A percentile compares a stretch with the other conserved stretches of the same genome.
These are phyloP conservation scores for Pheosia gnoma DNA, from an alignment of 2,888 invertebrate genomes.

Conservation along the genomic window DNA sequence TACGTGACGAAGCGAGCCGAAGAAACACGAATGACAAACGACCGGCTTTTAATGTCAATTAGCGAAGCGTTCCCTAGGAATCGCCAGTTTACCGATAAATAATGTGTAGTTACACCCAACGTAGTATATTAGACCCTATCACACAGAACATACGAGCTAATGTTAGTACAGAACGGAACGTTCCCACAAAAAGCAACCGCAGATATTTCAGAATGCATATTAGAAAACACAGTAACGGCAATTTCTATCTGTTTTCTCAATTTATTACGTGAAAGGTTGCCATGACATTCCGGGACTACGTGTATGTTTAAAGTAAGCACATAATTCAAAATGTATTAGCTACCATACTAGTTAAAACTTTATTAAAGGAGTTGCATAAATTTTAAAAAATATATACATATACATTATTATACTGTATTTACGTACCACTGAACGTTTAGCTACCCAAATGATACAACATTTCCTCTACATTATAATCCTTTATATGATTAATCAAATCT, in stretches of 20 bases:
- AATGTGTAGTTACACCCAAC: conserved; percentile 39
- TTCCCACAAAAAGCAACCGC: conserved; percentile 11
- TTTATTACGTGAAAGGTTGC: conserved; percentile 13
- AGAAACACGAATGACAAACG: conserved; percentile 70
- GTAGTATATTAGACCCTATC: conserved; percentile 39
- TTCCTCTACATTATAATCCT: conserved; percentile 5
- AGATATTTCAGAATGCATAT: conserved; percentile 27
- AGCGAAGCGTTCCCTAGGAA: conserved; percentile 58
- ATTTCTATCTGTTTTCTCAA: conserved; percentile 23
- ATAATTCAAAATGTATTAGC: too few relatives aligned
- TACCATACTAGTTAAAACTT: too few relatives aligned
- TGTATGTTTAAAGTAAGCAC: too few relatives aligned
- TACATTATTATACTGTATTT: too few relatives aligned
- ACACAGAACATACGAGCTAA: conserved; percentile 21
- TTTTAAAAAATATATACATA: too few relatives aligned
- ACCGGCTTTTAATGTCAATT: conserved; percentile 74
- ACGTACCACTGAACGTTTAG: conserved; percentile 7
- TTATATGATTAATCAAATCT: conserved; percentile 1
- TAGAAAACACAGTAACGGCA: conserved; percentile 24
- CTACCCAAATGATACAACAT: conserved; percentile 10
- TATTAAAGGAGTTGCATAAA: too few relatives aligned
- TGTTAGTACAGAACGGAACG: conserved; percentile 5
- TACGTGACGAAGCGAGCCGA: conserved; percentile 52
- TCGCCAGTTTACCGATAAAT: conserved; percentile 57
- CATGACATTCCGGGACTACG: too few relatives aligned